These are phyloP conservation scores for Caenorhabditis doughertyi DNA, from an alignment of 2,888 invertebrate genomes.

Conservation along the genomic window DNA sequence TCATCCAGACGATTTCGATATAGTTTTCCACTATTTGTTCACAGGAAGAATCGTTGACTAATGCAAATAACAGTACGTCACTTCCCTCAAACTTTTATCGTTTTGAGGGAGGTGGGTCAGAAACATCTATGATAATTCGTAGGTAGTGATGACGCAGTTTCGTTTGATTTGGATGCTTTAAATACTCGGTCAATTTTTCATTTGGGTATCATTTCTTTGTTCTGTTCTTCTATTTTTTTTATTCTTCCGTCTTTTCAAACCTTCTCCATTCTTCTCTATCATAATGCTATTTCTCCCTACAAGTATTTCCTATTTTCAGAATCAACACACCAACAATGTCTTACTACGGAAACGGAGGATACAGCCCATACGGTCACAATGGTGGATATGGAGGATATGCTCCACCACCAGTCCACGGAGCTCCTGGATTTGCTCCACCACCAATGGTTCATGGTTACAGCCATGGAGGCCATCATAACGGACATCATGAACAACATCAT, in stretches of 20 bases:
- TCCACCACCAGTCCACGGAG: conserved; percentile 14
- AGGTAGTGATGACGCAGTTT: conserved; percentile 1
- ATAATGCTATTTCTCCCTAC: too few species aligned
- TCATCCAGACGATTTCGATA: neutral
- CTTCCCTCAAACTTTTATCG: conserved; percentile 13
- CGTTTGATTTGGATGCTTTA: neutral
- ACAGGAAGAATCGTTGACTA: conserved; percentile 25
- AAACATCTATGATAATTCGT: neutral
- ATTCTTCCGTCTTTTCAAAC: neutral
- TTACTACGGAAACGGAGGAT: conserved; percentile 34
- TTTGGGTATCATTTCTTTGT: neutral
- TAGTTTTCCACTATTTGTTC: neutral
- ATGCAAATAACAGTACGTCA: conserved; percentile 41
- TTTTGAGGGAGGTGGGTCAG: neutral
- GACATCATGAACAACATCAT: neutral
- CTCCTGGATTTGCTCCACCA: conserved; percentile 6
- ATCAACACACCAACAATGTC: conserved; percentile 6
- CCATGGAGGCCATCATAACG: neutral
- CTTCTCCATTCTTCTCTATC: neutral
- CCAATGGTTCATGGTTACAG: neutral
- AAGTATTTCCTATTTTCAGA: neutral
- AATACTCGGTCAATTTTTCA: neutral
- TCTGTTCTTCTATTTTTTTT: neutral
- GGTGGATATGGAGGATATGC: conserved; percentile 3
- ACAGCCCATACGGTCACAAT: conserved; percentile 11